phyloP scores from a whole-genome alignment of 2,113 vertebrate species.

The Nymphicus hollandicus region DNA sequence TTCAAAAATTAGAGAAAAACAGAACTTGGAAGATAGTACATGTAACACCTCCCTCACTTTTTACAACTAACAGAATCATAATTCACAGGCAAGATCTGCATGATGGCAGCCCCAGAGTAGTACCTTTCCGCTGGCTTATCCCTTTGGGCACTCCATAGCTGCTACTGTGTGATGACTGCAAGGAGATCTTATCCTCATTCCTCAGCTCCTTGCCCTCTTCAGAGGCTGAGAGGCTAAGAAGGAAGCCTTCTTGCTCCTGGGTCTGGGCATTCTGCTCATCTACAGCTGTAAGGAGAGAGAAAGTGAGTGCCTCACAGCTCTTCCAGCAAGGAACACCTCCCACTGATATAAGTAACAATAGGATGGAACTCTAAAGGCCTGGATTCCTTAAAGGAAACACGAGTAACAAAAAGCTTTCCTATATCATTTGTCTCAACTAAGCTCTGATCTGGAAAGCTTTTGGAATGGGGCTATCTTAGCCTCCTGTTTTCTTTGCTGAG shows the following conservation, averaged over 20 bases:
- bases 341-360: not conserved
- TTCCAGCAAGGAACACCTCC: not conserved
- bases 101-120: not conserved
- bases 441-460: not conserved
- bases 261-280: conserved; percentile 97
- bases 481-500: not conserved
- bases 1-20: not conserved
- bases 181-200: conserved; percentile 73
- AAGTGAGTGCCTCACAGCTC: not conserved
- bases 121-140: conserved; percentile 82
- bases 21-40: not conserved
- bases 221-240: conserved; percentile 69
- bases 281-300: conserved; percentile 78
- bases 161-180: conserved; percentile 74
- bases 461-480: not conserved
- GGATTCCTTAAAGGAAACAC: not conserved
- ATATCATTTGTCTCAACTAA: not conserved
- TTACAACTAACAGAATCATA: not conserved
- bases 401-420: not conserved
- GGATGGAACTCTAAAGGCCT: not conserved
- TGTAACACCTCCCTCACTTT: not conserved
- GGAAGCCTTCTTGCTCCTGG: conserved; percentile 80
- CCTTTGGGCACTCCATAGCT: conserved; percentile 69
- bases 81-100: not conserved
- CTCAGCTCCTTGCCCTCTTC: conserved; percentile 73